phyloP scores from a whole-genome alignment of 1,140 invertebrate genomes.

The Stegodyphus mimosarum region DNA sequence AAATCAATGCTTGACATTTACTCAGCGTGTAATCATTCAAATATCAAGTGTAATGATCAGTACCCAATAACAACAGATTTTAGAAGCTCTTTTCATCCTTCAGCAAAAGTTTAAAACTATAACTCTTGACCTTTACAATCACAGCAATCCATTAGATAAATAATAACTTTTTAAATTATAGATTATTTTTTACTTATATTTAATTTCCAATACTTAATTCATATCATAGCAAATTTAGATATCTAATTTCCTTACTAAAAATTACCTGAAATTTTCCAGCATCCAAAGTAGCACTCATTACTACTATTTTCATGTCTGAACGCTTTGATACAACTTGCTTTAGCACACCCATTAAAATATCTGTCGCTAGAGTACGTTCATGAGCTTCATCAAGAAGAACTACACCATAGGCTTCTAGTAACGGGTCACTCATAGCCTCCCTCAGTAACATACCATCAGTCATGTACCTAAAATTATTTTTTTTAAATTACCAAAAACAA shows the following conservation, averaged over 20 bases:
- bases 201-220: no score
- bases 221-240: no score
- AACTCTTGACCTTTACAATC: no score
- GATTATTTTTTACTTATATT: no score
- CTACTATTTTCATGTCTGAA: constrained; percentile 94
- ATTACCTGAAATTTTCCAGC: constrained; percentile 95
- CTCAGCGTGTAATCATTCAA: no score
- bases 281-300: constrained; percentile 99
- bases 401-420: constrained; percentile 93
- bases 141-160: no score
- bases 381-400: constrained; percentile 99
- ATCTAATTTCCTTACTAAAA: background rate
- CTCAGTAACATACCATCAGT: constrained; percentile 99
- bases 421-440: constrained; percentile 99
- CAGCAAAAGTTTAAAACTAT: no score
- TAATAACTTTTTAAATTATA: no score
- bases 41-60: no score
- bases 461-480: constrained; percentile 80
- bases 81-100: no score
- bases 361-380: constrained; percentile 97
- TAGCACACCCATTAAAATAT: constrained; percentile 98
- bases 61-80: no score
- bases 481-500: background rate
- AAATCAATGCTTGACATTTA: no score
- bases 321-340: constrained; percentile 98